Evolutionary conservation across 2,113 vertebrate genomes (phyloP), one percentile per base, ranked within the genome.

Genomic region (Amphiprion ocellaris): DNA sequence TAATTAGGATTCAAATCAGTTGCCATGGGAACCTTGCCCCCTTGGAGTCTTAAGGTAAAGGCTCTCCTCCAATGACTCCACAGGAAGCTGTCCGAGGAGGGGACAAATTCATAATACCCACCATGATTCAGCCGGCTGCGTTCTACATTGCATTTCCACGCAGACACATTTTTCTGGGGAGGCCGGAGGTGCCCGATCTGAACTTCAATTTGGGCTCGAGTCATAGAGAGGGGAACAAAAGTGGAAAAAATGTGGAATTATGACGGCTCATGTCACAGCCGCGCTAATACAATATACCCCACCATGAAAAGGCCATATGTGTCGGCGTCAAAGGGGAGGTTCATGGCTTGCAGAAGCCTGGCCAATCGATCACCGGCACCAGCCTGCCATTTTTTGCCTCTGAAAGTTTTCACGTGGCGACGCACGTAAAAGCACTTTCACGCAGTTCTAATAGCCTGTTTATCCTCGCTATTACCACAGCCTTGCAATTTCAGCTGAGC

Each of bases 1-100:
- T 93, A 92, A 94, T 94, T 88, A 92, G 85, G 84, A 92, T 90
- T 92, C 80, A 91, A 87, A 93, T 94, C 90, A 89, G 93, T 92
- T 94, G 90, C 90, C 69, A 90, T 89, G 91, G 92, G 84, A 94
- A 94, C 87, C 78, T 89, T 90, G 88, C 81, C 82, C 87, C 85
- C 72, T 90, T 58, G 68, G 68, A 90, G 73, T 87, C 74, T 86
- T 76, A 82, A 88, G 89, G 92, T 91, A 92, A 86, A 89, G 81
- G 65, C 87, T 74, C 54, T 58, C 26, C 69, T 82, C 69, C 65
- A 59, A 16, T 81, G 84, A 65, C 77, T 90, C 80, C 37, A 47
- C 52, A 73, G 67, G 81, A 87, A 83, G 67, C 66, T 79, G 85
- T 74, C 78, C 23, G 41, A 55, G 30, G 58, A 72, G 75, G 77